Evolutionary conservation across 37 sponge, comb jelly and placozoan genomes (phyloP).

Genomic region (Agelas oroides): DNA sequence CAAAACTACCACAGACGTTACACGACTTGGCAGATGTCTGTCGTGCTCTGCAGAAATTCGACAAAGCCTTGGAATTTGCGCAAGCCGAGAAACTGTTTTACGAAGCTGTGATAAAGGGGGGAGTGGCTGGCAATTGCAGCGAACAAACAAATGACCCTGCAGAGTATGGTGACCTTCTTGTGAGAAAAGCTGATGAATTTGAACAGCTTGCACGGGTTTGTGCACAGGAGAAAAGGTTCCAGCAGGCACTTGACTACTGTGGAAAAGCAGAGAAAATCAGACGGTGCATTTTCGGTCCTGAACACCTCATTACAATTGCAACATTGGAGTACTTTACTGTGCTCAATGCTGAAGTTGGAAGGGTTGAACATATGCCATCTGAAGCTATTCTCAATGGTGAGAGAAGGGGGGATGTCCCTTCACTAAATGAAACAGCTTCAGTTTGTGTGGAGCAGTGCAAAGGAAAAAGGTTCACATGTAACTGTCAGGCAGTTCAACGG

Average conservation of each 20-base stretch:
- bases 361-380: background rate
- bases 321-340: conserved; percentile 30
- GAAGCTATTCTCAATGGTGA: background rate
- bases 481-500: no score
- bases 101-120: conserved; percentile 30
- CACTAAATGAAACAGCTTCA: no score
- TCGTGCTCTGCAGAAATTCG: background rate
- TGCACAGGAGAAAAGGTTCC: conserved; percentile 13
- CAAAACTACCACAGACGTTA: conserved; percentile 53
- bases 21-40: conserved; percentile 33
- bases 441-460: no score
- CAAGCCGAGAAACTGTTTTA: conserved; percentile 63
- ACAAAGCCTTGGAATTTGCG: conserved; percentile 51
- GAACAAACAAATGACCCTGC: background rate
- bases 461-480: no score
- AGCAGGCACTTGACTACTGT: conserved; percentile 49
- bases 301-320: conserved; percentile 1
- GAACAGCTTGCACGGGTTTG: conserved; percentile 18
- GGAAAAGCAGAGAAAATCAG: conserved; percentile 38
- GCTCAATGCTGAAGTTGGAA: conserved; percentile 46
- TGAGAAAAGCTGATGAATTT: conserved; percentile 59
- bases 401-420: no score
- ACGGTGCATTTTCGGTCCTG: conserved; percentile 29
- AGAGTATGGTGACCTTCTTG: conserved; percentile 15
- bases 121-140: background rate